phyloP scores from a whole-genome alignment of 2,888 invertebrate genomes.

The Crocallis elinguaria region DNA sequence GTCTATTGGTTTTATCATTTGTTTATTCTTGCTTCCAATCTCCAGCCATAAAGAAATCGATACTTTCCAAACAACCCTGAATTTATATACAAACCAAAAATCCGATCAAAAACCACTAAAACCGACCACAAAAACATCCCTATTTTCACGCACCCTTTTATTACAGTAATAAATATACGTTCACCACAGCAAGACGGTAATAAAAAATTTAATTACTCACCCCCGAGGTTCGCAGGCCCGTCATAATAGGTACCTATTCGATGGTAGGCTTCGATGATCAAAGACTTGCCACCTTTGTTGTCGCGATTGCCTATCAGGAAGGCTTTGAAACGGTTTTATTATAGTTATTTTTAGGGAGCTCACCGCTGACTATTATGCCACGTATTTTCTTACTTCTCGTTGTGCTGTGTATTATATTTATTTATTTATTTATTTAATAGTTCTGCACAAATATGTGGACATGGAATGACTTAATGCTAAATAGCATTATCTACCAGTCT shows the following conservation, averaged over 20 bases:
- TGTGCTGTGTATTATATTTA: too few species aligned
- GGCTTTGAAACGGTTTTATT: constrained; percentile 28
- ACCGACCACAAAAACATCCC: constrained; percentile 29
- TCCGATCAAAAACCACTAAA: constrained; percentile 29
- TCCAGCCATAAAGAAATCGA: background rate
- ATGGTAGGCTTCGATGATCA: constrained; percentile 31
- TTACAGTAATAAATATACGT: constrained; percentile 39
- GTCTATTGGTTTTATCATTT: too few species aligned
- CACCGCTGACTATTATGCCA: background rate
- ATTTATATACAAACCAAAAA: constrained; percentile 11
- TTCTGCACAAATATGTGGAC: too few species aligned
- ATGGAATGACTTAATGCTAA: too few species aligned
- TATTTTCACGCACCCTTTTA: constrained; percentile 35
- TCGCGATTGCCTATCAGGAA: constrained; percentile 39
- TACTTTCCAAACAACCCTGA: constrained; percentile 7
- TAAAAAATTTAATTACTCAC: constrained; percentile 39
- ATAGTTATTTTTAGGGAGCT: constrained; percentile 25
- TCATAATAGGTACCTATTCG: constrained; percentile 14
- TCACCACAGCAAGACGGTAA: constrained; percentile 29
- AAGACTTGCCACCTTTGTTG: constrained; percentile 38
- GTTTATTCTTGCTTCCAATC: background rate
- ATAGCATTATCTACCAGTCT: too few species aligned
- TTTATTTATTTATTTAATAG: too few species aligned
- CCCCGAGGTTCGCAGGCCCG: constrained; percentile 1
- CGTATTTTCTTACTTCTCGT: too few species aligned